Evolutionary conservation across 2,113 vertebrate species (phyloP), one percentile per base, ranked within the genome.

Genomic region (Rhinolophus ferrumequinum): DNA sequence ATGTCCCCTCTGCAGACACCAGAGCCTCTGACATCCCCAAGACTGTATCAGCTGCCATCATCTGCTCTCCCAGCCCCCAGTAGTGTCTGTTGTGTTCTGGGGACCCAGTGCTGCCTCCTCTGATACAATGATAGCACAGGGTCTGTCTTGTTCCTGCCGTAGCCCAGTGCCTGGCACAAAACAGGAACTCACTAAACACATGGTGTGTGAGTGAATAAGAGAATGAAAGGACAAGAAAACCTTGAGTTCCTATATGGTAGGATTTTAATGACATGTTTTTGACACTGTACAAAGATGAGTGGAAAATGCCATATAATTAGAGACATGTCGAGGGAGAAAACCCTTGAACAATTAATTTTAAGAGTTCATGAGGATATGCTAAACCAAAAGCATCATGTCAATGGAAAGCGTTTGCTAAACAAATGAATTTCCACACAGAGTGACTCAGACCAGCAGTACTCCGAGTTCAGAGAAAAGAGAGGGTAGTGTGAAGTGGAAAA

Each of bases 51-150:
- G 66, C 75, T 13, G 41, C 75, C 21, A 6, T 7, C 76, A 10
- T 21, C 56, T 28, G 21, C n/a, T 0, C 44, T 28, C 66, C 76
- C 11, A 24, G 67, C 67, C n/a, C 44, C 35, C 67, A 0, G 10
- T 10, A 0, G 10, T 10, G 30, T 47, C 86, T 26, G 8, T 16
- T 13, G 50, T 8, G 19, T 56, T 35, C 7, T 19, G 4, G 70
- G 56, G 6, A 26, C 33, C 58, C 67, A 4, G 12, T 2, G 8
- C 58, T 4, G 21, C 41, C 2, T 21, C 3, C 0, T 18, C 18
- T 60, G 13, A 8, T 0, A 11, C 18, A 21, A 4, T 3, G 2
- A 16, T 7, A 22, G n/a, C n/a, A 12, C 15, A 8, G 77, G 62
- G 41, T 13, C 67, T 16, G 33, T 33, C 56, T 24, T 24, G 44